These are phyloP conservation scores for Pseudocheirus occidentalis DNA, from an alignment of 2,797 vertebrate genomes.

Conservation along the genomic window DNA sequence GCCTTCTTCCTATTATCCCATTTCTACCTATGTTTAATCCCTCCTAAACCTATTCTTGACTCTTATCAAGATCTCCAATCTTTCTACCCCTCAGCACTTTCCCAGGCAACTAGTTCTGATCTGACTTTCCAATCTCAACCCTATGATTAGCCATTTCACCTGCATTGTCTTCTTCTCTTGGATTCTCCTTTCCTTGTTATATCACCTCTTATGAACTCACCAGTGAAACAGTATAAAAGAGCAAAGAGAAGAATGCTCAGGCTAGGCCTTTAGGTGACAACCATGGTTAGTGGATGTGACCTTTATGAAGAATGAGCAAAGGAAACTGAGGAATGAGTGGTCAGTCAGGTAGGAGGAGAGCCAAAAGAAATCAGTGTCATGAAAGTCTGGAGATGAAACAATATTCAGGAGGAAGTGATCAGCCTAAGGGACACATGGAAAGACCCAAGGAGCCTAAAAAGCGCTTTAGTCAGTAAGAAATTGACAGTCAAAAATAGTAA, in stretches of 20 bases:
- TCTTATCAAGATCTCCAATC: not conserved
- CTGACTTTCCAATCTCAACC: not conserved
- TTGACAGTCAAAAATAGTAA: not conserved
- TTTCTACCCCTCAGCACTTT: not conserved
- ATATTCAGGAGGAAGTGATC: not conserved
- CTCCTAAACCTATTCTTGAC: not conserved
- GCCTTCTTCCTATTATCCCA: not conserved
- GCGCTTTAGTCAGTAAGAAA: not conserved
- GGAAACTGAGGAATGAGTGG: not conserved
- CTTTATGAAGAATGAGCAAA: not conserved
- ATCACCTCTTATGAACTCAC: not conserved
- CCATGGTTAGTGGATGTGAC: not conserved
- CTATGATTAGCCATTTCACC: not conserved
- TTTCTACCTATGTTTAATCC: not conserved
- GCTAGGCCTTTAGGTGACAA: not conserved
- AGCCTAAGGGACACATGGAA: not conserved
- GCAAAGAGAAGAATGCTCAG: not conserved
- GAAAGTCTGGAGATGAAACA: not conserved
- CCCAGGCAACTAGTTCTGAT: not conserved
- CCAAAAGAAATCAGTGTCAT: not conserved
- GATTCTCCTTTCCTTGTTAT: not conserved
- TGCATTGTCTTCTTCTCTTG: not conserved
- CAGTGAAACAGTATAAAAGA: not conserved
- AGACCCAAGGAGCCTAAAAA: not conserved
- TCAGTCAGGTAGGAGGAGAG: not conserved